These are phyloP conservation scores for Ivindomyrus marchei DNA, from an alignment of 2,113 vertebrate genomes.

Conservation along the genomic window DNA sequence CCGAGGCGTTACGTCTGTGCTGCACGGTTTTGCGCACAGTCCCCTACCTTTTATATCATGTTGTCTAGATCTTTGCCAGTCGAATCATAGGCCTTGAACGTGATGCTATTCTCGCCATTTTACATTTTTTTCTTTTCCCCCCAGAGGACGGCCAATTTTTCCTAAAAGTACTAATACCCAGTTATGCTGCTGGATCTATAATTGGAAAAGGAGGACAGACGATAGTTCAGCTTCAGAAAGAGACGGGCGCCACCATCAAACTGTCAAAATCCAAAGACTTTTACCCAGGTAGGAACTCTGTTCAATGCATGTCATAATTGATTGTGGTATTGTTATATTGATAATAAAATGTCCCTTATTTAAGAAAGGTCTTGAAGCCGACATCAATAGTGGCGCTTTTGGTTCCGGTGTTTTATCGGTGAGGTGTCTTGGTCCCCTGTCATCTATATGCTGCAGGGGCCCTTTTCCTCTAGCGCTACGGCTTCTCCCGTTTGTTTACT, in stretches of 20 bases:
- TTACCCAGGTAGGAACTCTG: conserved; percentile 71
- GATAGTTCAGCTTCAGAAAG: conserved; percentile 84
- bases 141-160: conserved; percentile 85
- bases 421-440: not conserved
- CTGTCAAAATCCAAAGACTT: conserved; percentile 88
- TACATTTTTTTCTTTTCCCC: conserved; percentile 35
- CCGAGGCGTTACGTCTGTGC: conserved; percentile 16
- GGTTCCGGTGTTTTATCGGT: not conserved
- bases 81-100: not conserved
- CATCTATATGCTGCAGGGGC: not conserved
- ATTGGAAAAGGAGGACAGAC: conserved; percentile 85
- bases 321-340: not conserved
- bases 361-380: not conserved
- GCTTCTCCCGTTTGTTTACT: not conserved
- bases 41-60: not conserved
- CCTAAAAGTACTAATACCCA: conserved; percentile 86
- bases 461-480: not conserved
- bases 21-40: not conserved
- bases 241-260: conserved; percentile 83
- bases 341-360: not conserved
- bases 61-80: not conserved
- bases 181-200: conserved; percentile 86
- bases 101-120: conserved; percentile 13
- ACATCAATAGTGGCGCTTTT: not conserved
- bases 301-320: not conserved